Conservation (phyloP, 2,113 vertebrate genomes). For the Chamaetylas fuelleborni region DNA sequence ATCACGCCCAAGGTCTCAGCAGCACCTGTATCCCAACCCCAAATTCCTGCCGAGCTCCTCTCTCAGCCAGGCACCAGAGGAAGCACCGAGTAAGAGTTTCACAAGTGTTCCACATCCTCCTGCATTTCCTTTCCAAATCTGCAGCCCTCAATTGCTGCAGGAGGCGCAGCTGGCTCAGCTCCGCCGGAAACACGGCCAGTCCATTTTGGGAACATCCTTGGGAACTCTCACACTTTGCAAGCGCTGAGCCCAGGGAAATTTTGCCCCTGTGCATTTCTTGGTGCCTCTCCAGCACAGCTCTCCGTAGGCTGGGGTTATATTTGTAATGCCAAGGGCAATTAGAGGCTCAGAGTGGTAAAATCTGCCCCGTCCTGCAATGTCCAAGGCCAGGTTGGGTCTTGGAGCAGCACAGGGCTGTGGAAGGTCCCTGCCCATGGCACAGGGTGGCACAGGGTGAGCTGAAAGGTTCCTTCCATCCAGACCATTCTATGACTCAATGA, state of each 20-base stretch:
- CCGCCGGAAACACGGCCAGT: background rate
- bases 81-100: background rate
- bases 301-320: accelerated
- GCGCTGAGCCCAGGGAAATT: background rate
- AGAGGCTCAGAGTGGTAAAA: background rate
- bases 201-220: background rate
- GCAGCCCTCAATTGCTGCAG: constrained; percentile 5
- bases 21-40: background rate
- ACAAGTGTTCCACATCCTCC: background rate
- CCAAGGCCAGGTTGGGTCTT: background rate
- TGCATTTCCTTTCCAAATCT: background rate
- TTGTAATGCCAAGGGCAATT: background rate
- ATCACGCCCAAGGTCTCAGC: background rate
- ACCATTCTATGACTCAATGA: background rate
- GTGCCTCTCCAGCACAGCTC: background rate
- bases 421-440: background rate
- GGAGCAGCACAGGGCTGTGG: background rate
- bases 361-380: background rate
- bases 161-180: constrained; percentile 22
- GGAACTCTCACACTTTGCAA: background rate
- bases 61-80: background rate
- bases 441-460: background rate
- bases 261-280: background rate
- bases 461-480: background rate
- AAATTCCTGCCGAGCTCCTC: background rate